phyloP scores from a whole-genome alignment of 2,888 invertebrate species.

The Apeira syringaria region DNA sequence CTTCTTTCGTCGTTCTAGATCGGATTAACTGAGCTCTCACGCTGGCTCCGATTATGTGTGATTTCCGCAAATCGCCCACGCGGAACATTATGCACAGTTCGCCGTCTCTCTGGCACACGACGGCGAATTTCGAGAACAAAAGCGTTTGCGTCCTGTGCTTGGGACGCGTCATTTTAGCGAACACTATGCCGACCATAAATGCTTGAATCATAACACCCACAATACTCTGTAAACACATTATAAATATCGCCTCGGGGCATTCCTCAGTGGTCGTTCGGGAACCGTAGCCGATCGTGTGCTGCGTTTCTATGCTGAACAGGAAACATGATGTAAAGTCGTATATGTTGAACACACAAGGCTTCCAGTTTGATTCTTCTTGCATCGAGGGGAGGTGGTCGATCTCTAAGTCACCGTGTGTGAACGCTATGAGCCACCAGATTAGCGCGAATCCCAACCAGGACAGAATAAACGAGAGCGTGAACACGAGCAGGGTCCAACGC shows the following conservation, averaged over 20 bases:
- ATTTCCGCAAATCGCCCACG: conserved; percentile 94
- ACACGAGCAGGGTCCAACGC: conserved; percentile 95
- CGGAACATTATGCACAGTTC: conserved; percentile 93
- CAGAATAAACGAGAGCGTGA: conserved; percentile 92
- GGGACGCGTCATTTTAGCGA: conserved; percentile 96
- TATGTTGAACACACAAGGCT: conserved; percentile 92
- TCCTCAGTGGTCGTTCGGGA: conserved; percentile 93
- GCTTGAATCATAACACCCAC: conserved; percentile 93
- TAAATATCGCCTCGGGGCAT: conserved; percentile 94
- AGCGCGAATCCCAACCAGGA: conserved; percentile 94
- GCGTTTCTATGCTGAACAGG: conserved; percentile 96
- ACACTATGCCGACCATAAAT: conserved; percentile 92
- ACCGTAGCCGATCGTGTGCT: conserved; percentile 96
- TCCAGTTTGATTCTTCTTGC: conserved; percentile 84
- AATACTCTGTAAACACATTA: conserved; percentile 95
- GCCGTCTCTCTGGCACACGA: conserved; percentile 93
- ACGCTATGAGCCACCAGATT: conserved; percentile 94
- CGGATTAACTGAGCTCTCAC: conserved; percentile 93
- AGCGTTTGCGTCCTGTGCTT: conserved; percentile 96
- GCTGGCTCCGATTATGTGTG: conserved; percentile 95
- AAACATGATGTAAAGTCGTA: conserved; percentile 93
- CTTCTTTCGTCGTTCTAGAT: conserved; percentile 92
- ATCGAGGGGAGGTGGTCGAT: conserved; percentile 80
- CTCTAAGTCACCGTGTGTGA: conserved; percentile 93
- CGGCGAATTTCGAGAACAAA: conserved; percentile 92